Percentiles rank a stretch among this genome's conserved stretches.
Conservation (phyloP, 2,888 invertebrate species). For the Bembecia ichneumoniformis region DNA sequence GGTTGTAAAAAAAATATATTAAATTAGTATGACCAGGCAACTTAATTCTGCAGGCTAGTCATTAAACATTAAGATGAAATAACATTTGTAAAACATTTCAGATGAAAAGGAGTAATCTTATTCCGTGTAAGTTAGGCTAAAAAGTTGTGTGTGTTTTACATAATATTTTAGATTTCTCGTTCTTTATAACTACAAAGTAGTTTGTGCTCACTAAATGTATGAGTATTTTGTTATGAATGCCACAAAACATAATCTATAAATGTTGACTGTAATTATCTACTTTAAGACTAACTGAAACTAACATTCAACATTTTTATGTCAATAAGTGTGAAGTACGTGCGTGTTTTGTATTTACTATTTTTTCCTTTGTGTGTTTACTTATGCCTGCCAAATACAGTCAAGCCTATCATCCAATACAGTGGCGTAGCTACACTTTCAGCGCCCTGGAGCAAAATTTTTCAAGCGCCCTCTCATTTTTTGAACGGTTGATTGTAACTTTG, state of each 20-base stretch:
- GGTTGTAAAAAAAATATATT: not conserved
- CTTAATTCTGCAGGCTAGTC: not conserved
- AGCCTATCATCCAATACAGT: too few relatives aligned
- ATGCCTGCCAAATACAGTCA: too few relatives aligned
- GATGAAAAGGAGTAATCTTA: constrained; percentile 51
- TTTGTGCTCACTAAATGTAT: too few relatives aligned
- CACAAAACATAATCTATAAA: not conserved
- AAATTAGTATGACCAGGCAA: not conserved
- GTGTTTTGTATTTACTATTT: too few relatives aligned
- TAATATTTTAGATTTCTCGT: not conserved
- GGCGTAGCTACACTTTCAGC: too few relatives aligned
- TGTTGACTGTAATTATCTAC: not conserved
- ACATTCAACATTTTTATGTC: not conserved
- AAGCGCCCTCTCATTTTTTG: too few relatives aligned
- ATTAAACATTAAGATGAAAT: not conserved
- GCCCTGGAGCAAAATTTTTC: too few relatives aligned
- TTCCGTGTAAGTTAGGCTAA: constrained; percentile 37
- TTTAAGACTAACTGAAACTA: not conserved
- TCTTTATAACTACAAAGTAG: too few relatives aligned
- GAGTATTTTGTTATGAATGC: too few relatives aligned
- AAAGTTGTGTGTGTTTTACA: not conserved
- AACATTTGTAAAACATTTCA: constrained; percentile 34
- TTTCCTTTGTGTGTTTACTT: too few relatives aligned
- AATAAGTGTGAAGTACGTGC: too few relatives aligned
- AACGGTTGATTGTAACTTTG: too few relatives aligned